Percentiles rank a stretch among this genome's conserved stretches.
Evolutionary conservation across 2,113 vertebrate genomes (phyloP).

Genomic region (Neogobius melanostomus): DNA sequence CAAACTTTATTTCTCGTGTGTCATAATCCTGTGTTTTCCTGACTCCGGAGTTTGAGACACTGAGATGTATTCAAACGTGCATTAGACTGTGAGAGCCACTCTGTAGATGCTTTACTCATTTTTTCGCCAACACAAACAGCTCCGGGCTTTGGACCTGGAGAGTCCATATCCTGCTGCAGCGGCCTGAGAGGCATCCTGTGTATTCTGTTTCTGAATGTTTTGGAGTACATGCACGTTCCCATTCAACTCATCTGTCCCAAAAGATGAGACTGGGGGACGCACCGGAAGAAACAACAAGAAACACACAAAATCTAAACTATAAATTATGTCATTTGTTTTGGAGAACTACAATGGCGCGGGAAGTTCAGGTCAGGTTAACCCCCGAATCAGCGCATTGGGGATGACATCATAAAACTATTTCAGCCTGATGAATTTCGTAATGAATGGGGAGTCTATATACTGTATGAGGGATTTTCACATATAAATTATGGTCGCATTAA

Average conservation of each 20-base stretch:
- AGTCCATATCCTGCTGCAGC: constrained; percentile 59
- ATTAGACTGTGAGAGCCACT: constrained; percentile 27
- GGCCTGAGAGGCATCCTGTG: constrained; percentile 3
- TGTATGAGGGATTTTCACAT: constrained; percentile 12
- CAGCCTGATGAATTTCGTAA: not conserved
- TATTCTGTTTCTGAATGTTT: constrained; percentile 16
- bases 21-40: constrained; percentile 1
- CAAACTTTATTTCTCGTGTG: not conserved
- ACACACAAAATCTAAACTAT: constrained; percentile 10
- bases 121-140: constrained; percentile 61
- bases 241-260: constrained; percentile 3
- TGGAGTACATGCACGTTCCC: not conserved
- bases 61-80: constrained; percentile 35
- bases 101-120: constrained; percentile 44
- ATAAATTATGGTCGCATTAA: constrained; percentile 9
- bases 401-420: constrained; percentile 16
- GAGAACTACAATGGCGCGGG: constrained; percentile 3
- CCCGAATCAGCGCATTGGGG: not conserved
- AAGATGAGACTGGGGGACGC: not conserved
- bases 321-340: constrained; percentile 1
- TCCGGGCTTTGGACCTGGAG: constrained; percentile 50
- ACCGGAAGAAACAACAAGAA: not conserved
- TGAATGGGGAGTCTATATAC: not conserved
- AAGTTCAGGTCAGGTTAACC: constrained; percentile 17
- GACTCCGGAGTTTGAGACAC: constrained; percentile 18